Evolutionary conservation across 2,113 vertebrate species (phyloP), one percentile per base, ranked within the genome.

Genomic region (Ondatra zibethicus): DNA sequence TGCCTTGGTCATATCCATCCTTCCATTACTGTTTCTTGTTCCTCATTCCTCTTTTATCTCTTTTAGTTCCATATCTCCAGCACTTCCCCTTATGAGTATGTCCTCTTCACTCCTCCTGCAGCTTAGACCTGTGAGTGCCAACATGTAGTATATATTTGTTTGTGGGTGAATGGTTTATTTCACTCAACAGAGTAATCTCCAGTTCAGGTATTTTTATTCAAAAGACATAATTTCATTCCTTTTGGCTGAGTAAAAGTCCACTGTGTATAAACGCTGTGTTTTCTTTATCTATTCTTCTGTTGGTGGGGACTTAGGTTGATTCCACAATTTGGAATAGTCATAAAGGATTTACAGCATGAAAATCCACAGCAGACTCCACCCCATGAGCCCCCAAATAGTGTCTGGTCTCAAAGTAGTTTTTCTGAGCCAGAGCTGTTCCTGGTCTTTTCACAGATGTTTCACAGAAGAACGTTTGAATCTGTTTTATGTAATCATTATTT

Each of bases 401-500:
- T 86, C 29, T 45, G 45, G 61, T 95, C 66, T 76, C 61, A 47
- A 92, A n/a, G 23, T 90, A 82, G 61, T 91, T 95, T 97, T 73
- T 86, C 27, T 39, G 93, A 96, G 81, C 31, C 87, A 63, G 39
- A 92, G 47, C 65, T 73, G 91, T 75, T 65, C 58, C 23, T 90
- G 66, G 50, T 70, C 65, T 91, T 94, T 93, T 95, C 61, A 90
- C 31, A 91, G 80, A 95, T 81, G 91, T 92, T 95, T 97, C 82
- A 75, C 29, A 86, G 77, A 96, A 36, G 72, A 92, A 92, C 92
- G 92, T 93, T 87, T 95, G 93, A 96, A 88, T 76, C 55, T 73
- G 88, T 96, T 95, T 97, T 72, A 96, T 93, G 77, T 94, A 84
- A 92, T 85, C 66, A 52, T 93, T 70, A 91, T 95, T 97, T 97